Evolutionary conservation across 2,888 invertebrate genomes (phyloP).

Genomic region (Lochmaea crataegi): DNA sequence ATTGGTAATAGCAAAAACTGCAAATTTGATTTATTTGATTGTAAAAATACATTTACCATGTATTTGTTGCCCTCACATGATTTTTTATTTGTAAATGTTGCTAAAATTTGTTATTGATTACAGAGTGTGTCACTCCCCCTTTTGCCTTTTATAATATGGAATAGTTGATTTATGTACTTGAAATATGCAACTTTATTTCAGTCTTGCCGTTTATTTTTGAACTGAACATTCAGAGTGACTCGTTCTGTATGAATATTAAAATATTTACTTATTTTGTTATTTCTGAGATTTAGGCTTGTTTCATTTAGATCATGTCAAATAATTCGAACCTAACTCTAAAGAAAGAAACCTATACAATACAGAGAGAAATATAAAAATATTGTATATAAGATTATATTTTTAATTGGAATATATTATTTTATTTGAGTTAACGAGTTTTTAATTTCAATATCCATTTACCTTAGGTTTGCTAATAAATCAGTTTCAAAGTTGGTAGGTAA

Average conservation of each 20-base stretch:
- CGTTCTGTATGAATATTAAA: slow-evolving; percentile 3
- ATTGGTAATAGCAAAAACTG: not conserved
- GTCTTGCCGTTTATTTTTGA: not conserved
- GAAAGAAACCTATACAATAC: slow-evolving; percentile 13
- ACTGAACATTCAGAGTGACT: slow-evolving; percentile 1
- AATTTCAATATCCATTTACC: not conserved
- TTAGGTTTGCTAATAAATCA: not conserved
- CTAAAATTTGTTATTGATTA: not conserved
- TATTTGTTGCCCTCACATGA: not conserved
- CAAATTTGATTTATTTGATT: not conserved
- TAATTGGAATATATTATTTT: slow-evolving; percentile 31
- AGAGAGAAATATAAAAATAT: slow-evolving; percentile 20
- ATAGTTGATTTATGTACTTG: not conserved
- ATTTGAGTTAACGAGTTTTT: slow-evolving; percentile 4
- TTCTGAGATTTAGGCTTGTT: not conserved
- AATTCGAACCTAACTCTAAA: not conserved
- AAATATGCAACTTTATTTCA: not conserved
- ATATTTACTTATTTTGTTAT: not conserved
- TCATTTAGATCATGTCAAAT: not conserved
- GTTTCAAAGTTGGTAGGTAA: too few relatives aligned
- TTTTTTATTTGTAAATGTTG: not conserved
- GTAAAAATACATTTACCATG: not conserved
- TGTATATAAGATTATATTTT: slow-evolving; percentile 29
- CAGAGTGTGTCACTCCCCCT: not conserved
- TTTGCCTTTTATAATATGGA: not conserved